phyloP scores from a whole-genome alignment of 2,113 vertebrate genomes.

The Phasianus colchicus region DNA sequence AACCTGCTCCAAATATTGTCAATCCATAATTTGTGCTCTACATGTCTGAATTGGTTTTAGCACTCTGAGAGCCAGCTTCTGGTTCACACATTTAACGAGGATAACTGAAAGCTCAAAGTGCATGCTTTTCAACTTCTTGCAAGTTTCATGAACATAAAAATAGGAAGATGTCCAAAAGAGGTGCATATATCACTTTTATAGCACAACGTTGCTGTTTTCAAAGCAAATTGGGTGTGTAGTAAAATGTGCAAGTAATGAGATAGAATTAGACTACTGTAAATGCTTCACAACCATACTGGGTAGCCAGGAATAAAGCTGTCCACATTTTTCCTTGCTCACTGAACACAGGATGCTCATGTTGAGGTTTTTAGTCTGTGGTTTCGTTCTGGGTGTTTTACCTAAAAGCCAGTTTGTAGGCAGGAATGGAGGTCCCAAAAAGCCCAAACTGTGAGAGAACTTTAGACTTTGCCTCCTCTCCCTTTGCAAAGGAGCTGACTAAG shows the following conservation, averaged over 20 bases:
- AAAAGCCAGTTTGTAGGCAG: neutral
- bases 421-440: neutral
- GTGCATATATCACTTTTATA: slow-evolving; percentile 41
- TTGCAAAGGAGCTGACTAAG: neutral
- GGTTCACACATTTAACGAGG: slow-evolving; percentile 37
- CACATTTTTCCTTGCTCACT: neutral
- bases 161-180: slow-evolving; percentile 38
- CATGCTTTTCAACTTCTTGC: slow-evolving; percentile 37
- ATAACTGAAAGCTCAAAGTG: slow-evolving; percentile 39
- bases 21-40: slow-evolving; percentile 4
- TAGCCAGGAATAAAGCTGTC: neutral
- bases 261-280: slow-evolving; percentile 30
- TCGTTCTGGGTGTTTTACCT: neutral
- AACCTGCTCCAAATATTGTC: neutral
- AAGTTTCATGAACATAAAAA: slow-evolving; percentile 49
- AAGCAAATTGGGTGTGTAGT: slow-evolving; percentile 9
- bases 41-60: slow-evolving; percentile 37
- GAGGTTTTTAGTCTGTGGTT: neutral
- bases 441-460: neutral
- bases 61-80: slow-evolving; percentile 17
- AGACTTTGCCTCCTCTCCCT: neutral
- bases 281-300: neutral
- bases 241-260: slow-evolving; percentile 7
- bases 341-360: neutral
- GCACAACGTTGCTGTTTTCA: slow-evolving; percentile 1